Evolutionary conservation across 64 coral and sea anemone genomes (phyloP).

Genomic region (Astreopora myriophthalma): DNA sequence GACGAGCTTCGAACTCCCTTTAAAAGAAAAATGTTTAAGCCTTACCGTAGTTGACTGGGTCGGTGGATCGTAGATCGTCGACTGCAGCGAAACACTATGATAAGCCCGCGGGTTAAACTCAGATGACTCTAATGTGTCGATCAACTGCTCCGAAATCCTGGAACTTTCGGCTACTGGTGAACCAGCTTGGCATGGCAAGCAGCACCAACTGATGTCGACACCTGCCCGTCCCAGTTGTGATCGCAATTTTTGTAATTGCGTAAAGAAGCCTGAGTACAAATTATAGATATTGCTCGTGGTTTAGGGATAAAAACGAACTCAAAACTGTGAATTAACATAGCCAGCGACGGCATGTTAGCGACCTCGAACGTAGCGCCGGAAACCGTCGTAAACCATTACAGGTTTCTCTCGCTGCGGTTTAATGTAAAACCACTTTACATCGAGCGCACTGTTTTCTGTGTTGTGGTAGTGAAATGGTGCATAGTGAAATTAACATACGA

Average conservation of each 20-base stretch:
- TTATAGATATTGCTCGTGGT: not conserved
- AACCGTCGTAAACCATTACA: too few relatives aligned
- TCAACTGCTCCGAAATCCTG: not conserved
- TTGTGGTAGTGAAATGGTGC: too few relatives aligned
- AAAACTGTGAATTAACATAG: not conserved
- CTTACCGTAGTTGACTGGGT: not conserved
- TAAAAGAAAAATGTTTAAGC: not conserved
- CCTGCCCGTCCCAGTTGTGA: too few relatives aligned
- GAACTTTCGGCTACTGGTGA: conserved; percentile 12
- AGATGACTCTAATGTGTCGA: not conserved
- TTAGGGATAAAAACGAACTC: not conserved
- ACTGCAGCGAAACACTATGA: conserved; percentile 3
- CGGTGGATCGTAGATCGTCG: conserved; percentile 1
- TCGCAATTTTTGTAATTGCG: too few relatives aligned
- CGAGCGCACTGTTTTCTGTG: too few relatives aligned
- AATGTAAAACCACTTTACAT: too few relatives aligned
- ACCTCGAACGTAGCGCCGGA: too few relatives aligned
- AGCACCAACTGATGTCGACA: not conserved
- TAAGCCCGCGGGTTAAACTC: conserved; percentile 7
- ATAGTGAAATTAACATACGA: too few relatives aligned
- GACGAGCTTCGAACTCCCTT: not conserved
- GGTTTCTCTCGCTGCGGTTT: too few relatives aligned
- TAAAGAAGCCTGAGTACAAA: too few relatives aligned
- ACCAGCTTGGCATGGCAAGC: not conserved
- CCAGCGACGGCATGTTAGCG: not conserved